Evolutionary conservation across 2,888 invertebrate genomes (phyloP), one percentile per base, ranked within the genome.

Genomic region (Hylaea fasciaria): DNA sequence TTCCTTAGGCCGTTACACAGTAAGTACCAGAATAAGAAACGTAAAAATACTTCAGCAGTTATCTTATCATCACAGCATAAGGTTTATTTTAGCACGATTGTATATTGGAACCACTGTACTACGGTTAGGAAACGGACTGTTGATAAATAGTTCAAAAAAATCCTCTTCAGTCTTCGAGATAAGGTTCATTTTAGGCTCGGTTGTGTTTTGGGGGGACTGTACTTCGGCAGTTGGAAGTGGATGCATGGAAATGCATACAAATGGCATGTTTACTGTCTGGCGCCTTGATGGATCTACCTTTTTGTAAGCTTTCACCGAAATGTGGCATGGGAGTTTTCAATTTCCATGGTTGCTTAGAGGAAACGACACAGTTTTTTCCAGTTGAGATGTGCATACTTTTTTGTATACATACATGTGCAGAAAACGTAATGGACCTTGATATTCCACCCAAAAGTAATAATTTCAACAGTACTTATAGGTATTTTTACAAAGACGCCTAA

Each of bases 211-310:
- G 46, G 2, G 60, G 49, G 56, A 56, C 41, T 63, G 57, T 62
- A 48, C 58, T 35, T 45, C 37, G 7, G 13, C 49, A 59, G 49
- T 54, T 56, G 54, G 57, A 58, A 62, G 71, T 77, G 76, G 73
- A 73, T 78, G 80, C 76, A 73, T 65, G 65, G 73, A 74, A 79
- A 78, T 70, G 75, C 78, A 80, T 79, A 81, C 78, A 81, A 81
- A 81, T 76, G 76, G 68, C 61, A 62, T 80, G 81, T 79, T 81
- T 81, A 77, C 79, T 74, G 82, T 80, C 81, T 77, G 68, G 57
- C 69, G 66, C 62, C 68, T 73, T 74, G 77, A 81, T 77, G 73
- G 74, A 77, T 75, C 63, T 50, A 53, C 59, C 65, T 69, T 70
- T 68, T 68, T 68, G 65, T 64, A 44, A 35, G 61, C 57, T 62